Percentiles rank a stretch among this genome's conserved stretches.
These are phyloP conservation scores for Rhineura floridana DNA, from an alignment of 2,113 vertebrate genomes.

Conservation along the genomic window DNA sequence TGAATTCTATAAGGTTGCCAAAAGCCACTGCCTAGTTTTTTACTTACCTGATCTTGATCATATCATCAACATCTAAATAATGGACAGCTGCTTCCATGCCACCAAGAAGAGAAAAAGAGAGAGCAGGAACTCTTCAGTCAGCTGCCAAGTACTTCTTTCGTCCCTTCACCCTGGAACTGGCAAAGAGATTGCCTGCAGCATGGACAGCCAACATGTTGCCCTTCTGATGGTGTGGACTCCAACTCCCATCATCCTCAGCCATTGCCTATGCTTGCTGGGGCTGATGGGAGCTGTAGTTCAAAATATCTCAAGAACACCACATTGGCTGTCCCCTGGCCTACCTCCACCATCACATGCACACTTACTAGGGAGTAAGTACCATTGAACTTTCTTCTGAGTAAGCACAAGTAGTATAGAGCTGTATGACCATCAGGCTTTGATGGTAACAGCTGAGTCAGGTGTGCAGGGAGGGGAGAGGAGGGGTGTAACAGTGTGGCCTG, in stretches of 20 bases:
- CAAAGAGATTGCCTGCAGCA: neutral
- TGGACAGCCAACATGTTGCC: too few species aligned
- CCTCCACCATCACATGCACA: neutral
- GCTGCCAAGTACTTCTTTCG: neutral
- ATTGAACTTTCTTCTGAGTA: neutral
- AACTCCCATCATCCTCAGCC: too few species aligned
- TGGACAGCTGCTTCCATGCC: neutral
- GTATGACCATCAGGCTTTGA: neutral
- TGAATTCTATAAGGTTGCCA: conserved; percentile 5
- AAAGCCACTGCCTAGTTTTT: conserved; percentile 3
- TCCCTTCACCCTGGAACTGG: neutral
- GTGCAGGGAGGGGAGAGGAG: neutral
- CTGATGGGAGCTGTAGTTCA: too few species aligned
- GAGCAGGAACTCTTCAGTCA: neutral
- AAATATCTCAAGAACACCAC: too few species aligned
- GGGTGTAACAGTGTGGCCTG: neutral
- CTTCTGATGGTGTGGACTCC: too few species aligned
- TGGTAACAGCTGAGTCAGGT: neutral
- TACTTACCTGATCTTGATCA: neutral
- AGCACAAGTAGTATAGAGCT: neutral
- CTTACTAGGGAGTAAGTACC: neutral
- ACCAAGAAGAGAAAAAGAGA: neutral
- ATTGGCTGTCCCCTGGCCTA: too few species aligned
- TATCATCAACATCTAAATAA: neutral
- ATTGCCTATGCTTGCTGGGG: too few species aligned